These are phyloP conservation scores for Neoscelio sp. DNA, from an alignment of 2,888 invertebrate genomes.

Conservation along the genomic window DNA sequence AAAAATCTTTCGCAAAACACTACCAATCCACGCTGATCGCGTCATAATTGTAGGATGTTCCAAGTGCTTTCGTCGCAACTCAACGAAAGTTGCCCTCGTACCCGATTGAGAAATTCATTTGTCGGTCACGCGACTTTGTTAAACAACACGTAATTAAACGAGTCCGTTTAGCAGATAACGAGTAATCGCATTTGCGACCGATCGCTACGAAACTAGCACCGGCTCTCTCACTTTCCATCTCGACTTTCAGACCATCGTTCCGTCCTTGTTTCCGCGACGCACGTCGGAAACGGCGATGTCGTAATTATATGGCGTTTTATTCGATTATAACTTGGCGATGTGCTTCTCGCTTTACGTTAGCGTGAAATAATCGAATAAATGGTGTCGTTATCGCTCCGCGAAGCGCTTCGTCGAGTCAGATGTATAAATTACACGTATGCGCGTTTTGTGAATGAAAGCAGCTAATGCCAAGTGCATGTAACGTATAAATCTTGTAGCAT, in stretches of 20 bases:
- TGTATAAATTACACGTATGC: constrained; percentile 42
- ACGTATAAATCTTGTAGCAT: constrained; percentile 8
- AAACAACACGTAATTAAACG: constrained; percentile 70
- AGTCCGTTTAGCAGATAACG: constrained; percentile 71
- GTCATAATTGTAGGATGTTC: constrained; percentile 45
- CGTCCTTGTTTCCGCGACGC: constrained; percentile 16
- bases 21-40: constrained; percentile 12
- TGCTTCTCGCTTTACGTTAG: constrained; percentile 55
- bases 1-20: constrained; percentile 25
- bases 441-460: constrained; percentile 55
- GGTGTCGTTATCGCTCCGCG: constrained; percentile 54
- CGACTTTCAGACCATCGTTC: background rate
- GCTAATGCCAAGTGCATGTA: background rate
- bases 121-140: constrained; percentile 63
- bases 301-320: constrained; percentile 73
- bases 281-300: constrained; percentile 65
- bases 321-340: constrained; percentile 64
- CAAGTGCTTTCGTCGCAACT: constrained; percentile 19
- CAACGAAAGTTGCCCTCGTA: constrained; percentile 46
- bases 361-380: constrained; percentile 72
- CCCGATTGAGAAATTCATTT: constrained; percentile 63
- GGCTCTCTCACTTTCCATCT: constrained; percentile 40
- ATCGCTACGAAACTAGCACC: constrained; percentile 42
- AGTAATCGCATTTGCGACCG: constrained; percentile 56
- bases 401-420: constrained; percentile 13